phyloP scores from a whole-genome alignment of 2,113 vertebrate genomes.

The Ariopsis seemanni region DNA sequence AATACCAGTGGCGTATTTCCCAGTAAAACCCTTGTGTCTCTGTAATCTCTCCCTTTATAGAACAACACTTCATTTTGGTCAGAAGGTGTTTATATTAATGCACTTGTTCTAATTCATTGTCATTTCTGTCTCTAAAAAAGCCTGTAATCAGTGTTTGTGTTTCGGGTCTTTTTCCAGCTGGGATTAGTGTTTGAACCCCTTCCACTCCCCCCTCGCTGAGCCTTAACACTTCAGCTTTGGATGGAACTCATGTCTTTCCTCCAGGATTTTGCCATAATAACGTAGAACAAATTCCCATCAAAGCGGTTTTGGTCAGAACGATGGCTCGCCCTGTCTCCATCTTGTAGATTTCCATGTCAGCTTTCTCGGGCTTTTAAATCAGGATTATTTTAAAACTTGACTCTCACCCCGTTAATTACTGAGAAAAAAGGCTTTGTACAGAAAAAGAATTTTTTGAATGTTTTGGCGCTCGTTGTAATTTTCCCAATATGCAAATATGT shows the following conservation, averaged over 20 bases:
- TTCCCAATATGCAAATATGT: neutral
- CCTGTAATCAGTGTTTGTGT: neutral
- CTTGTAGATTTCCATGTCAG: no score
- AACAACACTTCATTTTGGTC: neutral
- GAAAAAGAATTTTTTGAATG: neutral
- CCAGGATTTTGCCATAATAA: neutral
- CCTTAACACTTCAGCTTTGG: neutral
- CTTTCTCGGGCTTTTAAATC: neutral
- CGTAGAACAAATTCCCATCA: neutral
- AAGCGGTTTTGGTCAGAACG: neutral
- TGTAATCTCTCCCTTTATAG: neutral
- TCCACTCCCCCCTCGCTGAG: neutral
- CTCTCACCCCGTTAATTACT: neutral
- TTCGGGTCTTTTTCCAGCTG: neutral
- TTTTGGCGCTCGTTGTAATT: neutral
- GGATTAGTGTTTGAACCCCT: neutral
- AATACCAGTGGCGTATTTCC: no score
- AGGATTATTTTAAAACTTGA: neutral
- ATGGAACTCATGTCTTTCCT: constrained; percentile 9
- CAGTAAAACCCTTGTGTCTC: no score
- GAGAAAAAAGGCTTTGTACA: neutral
- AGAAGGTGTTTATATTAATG: no score
- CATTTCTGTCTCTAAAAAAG: neutral
- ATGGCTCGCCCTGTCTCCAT: no score
- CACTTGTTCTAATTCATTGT: no score